phyloP scores from a whole-genome alignment of 2,113 vertebrate genomes.

The Notechis scutatus region DNA sequence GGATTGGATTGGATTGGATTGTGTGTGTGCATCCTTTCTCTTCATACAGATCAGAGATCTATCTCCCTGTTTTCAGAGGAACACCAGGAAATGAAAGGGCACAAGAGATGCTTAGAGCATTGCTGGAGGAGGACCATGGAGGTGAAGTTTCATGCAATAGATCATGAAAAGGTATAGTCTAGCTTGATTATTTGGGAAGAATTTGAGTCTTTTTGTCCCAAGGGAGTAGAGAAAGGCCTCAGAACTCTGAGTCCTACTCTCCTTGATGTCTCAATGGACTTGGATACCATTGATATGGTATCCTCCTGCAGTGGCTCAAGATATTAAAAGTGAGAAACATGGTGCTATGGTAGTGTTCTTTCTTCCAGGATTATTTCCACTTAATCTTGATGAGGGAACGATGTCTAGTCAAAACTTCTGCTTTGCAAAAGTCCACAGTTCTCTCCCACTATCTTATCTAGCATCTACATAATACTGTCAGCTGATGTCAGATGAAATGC shows the following conservation, averaged over 20 bases:
- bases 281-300: background rate
- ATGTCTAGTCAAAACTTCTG: background rate
- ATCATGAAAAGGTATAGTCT: background rate
- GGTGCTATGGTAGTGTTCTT: background rate
- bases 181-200: background rate
- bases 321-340: background rate
- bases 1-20: background rate
- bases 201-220: background rate
- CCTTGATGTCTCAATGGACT: background rate
- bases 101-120: background rate
- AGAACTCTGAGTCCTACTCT: background rate
- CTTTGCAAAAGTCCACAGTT: background rate
- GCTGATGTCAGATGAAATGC: background rate
- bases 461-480: background rate
- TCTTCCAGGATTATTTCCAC: background rate
- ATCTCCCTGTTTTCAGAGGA: background rate
- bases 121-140: too few relatives aligned
- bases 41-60: background rate
- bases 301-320: background rate
- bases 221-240: background rate
- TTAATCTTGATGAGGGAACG: background rate
- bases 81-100: background rate
- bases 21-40: background rate
- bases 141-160: too few relatives aligned
- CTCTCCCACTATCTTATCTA: background rate